Evolutionary conservation across 2,797 vertebrate genomes (phyloP), one percentile per base, ranked within the genome.

Genomic region (Diglossa cyanea): DNA sequence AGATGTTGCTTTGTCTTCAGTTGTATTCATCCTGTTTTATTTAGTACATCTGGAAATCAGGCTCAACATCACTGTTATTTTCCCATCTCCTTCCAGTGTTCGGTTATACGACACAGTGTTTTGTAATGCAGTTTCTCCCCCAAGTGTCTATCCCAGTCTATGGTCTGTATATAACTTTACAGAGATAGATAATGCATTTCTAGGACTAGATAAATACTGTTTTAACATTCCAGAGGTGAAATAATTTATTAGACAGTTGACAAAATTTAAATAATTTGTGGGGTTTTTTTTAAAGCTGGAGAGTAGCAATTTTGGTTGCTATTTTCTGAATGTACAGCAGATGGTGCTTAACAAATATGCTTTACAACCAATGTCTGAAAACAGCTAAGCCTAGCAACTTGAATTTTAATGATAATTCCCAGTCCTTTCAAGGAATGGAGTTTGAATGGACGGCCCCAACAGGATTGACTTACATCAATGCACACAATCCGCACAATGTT

Each of bases 241-340:
- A 48, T 42, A 62, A 65, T 75, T 26, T 54, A 31, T 77, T 71
- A 78, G 20, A 31, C 12, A 47, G 17, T 26, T 79, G 25, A 19
- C 21, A 75, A 45, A 48, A 50, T 54, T 75, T 33, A 68, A 68
- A 68, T 68, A 4, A 48, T 61, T 68, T 71, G 16, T 30, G 11
- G 35, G 35, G 35, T 35, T 24, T 54, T 63, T 11, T 35, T 86
- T 81, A 79, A 89, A 89, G 12, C 30, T 79, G 45, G 26, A 86
- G 47, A 77, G 30, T 3, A 87, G 18, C 39, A 61, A 9, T 88
- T 86, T 72, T 68, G 31, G 35, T 86, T 96, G 95, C 93, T 91
- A 13, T 96, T 93, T 95, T 91, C 94, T 81, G 78, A 80, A 82
- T 20, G 75, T 72, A 92, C 94, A 93, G 92, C 86, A 96, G 96